phyloP scores from a whole-genome alignment of 2,888 invertebrate genomes.

The Megamerina dolium region DNA sequence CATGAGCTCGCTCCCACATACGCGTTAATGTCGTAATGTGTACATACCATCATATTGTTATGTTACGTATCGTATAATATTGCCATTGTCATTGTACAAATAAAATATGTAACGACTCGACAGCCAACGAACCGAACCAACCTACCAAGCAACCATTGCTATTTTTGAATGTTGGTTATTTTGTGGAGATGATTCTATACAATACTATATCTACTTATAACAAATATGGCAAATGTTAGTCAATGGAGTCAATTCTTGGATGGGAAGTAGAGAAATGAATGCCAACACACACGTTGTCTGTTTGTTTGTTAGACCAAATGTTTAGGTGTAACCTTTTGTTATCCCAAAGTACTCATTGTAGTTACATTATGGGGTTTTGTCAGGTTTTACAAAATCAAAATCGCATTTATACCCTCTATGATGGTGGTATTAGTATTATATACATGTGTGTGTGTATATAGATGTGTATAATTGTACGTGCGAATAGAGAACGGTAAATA shows the following conservation, averaged over 20 bases:
- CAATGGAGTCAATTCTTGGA: too few species aligned
- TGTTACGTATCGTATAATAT: too few species aligned
- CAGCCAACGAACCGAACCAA: not conserved
- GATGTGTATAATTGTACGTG: conserved; percentile 2
- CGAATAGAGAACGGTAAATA: not conserved
- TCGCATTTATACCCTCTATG: conserved; percentile 11
- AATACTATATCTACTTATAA: too few species aligned
- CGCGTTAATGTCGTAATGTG: too few species aligned
- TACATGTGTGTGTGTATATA: not conserved
- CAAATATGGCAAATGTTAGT: too few species aligned
- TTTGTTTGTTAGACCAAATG: too few species aligned
- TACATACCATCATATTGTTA: too few species aligned
- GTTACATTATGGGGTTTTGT: conserved; percentile 9
- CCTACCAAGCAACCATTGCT: not conserved
- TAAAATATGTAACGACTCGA: conserved; percentile 41
- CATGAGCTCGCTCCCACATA: too few species aligned
- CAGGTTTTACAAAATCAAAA: conserved; percentile 19
- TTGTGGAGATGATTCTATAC: too few species aligned
- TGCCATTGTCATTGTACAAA: conserved; percentile 39
- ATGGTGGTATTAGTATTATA: not conserved
- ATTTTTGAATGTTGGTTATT: not conserved
- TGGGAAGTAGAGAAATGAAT: too few species aligned
- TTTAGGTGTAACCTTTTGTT: not conserved
- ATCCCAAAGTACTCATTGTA: not conserved
- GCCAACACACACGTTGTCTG: too few species aligned